Base-by-base conservation (phyloP, 2,797 vertebrate genomes). In the Coregonus sp. region DNA sequence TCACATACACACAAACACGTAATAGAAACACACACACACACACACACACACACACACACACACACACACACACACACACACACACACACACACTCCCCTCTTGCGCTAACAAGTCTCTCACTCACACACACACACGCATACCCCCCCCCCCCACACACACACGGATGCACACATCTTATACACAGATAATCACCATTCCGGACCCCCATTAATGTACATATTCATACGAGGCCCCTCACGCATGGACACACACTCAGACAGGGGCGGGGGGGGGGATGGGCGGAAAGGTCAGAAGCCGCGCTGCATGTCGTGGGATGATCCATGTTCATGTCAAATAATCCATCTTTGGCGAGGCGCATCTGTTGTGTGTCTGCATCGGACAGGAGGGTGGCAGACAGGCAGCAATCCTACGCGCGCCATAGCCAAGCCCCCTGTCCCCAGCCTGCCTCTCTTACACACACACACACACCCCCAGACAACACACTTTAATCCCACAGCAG, bases 301-400 rank as follows among this genome's bases (percentile, higher is more conserved):
- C 88, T 89, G 87, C 84, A 79, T 92, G 89, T 92, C 88, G 87
- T 91, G 89, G 92, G 93, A 92, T 92, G 93, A 93, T 92, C 91
- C 90, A 92, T 88, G 87, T 92, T 90, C 86, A 92, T 91, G 86
- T 92, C 89, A 88, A 91, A 88, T 93, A 93, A 93, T 94, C 91
- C 89, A 92, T 90, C 81, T 89, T 82, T 86, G 83, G 73, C 20
- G 85, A 91, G 85, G 91, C 59, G 89, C 91, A 90, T 92, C 93
- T 93, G 93, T 92, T 91, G 89, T 90, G 87, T 74, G 91, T 93
- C 91, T 94, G 90, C 75, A 4, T 80, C 20, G 66, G 87, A 80
- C 66, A 75, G 77, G 81, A 73, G 77, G 77, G 66, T 73, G 47
- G 74, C 51, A 31, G 71, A 18, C 75, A 51, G 54, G 33, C 29